Conservation (phyloP, 2,797 vertebrate species). For the Onychomys arenicola region DNA sequence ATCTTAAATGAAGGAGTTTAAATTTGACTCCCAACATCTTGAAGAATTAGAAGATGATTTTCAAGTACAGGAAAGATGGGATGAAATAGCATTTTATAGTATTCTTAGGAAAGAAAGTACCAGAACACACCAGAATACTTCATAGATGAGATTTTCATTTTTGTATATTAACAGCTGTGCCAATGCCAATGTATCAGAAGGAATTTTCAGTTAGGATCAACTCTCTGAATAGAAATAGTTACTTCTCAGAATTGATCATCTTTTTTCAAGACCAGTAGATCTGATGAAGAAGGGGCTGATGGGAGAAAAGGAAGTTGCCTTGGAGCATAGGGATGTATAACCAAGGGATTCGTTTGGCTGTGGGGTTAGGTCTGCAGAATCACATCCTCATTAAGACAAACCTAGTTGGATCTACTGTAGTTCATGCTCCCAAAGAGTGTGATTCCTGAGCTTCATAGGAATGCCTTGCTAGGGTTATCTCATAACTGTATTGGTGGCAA, state of each 20-base stretch:
- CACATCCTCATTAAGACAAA: neutral
- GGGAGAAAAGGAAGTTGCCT: neutral
- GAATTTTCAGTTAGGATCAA: neutral
- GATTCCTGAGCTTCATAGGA: neutral
- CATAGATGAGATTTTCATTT: neutral
- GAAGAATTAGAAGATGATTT: slow-evolving; percentile 20
- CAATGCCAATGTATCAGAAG: neutral
- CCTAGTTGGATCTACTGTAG: neutral
- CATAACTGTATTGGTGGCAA: neutral
- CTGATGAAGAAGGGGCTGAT: neutral
- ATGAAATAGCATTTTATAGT: neutral
- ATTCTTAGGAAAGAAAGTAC: slow-evolving; percentile 9
- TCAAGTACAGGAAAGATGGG: neutral
- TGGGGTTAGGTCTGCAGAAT: neutral
- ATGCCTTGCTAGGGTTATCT: neutral
- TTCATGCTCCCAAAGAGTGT: neutral
- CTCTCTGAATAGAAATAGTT: neutral
- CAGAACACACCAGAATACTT: neutral
- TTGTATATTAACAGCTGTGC: neutral
- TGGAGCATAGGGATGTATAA: neutral
- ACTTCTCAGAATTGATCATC: neutral
- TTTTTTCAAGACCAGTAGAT: neutral
- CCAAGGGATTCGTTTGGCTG: neutral
- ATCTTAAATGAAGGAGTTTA: neutral
- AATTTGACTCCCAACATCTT: neutral